Conservation (phyloP, 2,888 invertebrate species). For the Lacanobia wlatinum region DNA sequence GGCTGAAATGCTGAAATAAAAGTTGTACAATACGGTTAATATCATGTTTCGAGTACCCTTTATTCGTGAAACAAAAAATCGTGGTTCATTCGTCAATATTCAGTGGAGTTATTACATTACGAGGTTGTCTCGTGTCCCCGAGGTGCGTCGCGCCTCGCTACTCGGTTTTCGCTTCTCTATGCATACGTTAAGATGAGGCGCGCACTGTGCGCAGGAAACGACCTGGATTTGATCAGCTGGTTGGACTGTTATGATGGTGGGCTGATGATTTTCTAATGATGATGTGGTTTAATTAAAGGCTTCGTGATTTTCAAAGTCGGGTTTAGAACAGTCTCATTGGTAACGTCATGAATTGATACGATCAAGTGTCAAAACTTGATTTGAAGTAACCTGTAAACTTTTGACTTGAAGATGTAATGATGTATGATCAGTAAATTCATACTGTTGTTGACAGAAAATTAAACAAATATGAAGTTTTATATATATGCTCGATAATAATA, state of each 20-base stretch:
- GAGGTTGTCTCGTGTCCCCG: slow-evolving; percentile 49
- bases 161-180: slow-evolving; percentile 43
- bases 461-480: too few relatives aligned
- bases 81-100: slow-evolving; percentile 70
- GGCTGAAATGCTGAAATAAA: slow-evolving; percentile 29
- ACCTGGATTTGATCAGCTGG: slow-evolving; percentile 37
- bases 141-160: slow-evolving; percentile 24
- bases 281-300: background rate
- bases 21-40: slow-evolving; percentile 44
- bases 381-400: too few relatives aligned
- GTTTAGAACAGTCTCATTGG: too few relatives aligned
- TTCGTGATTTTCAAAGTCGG: background rate
- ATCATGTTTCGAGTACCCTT: slow-evolving; percentile 57
- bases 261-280: background rate
- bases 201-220: slow-evolving; percentile 27
- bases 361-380: too few relatives aligned
- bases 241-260: background rate
- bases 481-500: too few relatives aligned
- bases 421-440: too few relatives aligned
- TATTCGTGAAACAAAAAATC: slow-evolving; percentile 55
- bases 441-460: too few relatives aligned
- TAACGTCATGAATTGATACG: too few relatives aligned
- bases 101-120: slow-evolving; percentile 70
- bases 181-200: slow-evolving; percentile 57
- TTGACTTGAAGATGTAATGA: too few relatives aligned